Evolutionary conservation across 1,140 invertebrate genomes (phyloP).

Genomic region (Anastrepha obliqua): DNA sequence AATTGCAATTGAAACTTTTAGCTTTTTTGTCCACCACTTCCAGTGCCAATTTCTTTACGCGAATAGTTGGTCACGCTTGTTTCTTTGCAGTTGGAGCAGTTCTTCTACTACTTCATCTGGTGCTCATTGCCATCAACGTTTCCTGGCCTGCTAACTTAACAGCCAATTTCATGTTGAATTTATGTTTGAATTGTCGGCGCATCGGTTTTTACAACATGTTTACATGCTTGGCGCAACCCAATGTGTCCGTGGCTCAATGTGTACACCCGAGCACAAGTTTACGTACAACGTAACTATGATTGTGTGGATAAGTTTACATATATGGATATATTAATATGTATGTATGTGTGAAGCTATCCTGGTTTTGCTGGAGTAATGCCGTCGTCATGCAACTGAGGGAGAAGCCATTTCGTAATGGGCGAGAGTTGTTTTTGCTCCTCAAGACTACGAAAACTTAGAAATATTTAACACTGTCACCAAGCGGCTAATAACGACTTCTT

Average conservation of each 20-base stretch:
- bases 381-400: too few species aligned
- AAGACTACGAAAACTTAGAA: too few species aligned
- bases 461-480: too few species aligned
- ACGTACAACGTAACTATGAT: too few species aligned
- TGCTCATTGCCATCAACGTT: neutral
- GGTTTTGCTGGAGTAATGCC: too few species aligned
- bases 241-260: neutral
- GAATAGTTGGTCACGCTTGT: neutral
- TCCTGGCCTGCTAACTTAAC: neutral
- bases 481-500: too few species aligned
- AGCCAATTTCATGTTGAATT: constrained; percentile 35
- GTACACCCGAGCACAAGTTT: neutral
- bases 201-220: constrained; percentile 13
- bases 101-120: neutral
- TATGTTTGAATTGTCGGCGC: constrained; percentile 11
- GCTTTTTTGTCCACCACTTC: neutral
- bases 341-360: too few species aligned
- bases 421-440: too few species aligned
- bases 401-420: too few species aligned
- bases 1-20: neutral
- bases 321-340: too few species aligned
- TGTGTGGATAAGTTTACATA: too few species aligned
- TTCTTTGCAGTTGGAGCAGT: neutral
- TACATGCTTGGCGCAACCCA: neutral
- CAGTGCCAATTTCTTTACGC: neutral